Evolutionary conservation across 1,140 invertebrate species (phyloP).

Genomic region (Steinernema feltiae): DNA sequence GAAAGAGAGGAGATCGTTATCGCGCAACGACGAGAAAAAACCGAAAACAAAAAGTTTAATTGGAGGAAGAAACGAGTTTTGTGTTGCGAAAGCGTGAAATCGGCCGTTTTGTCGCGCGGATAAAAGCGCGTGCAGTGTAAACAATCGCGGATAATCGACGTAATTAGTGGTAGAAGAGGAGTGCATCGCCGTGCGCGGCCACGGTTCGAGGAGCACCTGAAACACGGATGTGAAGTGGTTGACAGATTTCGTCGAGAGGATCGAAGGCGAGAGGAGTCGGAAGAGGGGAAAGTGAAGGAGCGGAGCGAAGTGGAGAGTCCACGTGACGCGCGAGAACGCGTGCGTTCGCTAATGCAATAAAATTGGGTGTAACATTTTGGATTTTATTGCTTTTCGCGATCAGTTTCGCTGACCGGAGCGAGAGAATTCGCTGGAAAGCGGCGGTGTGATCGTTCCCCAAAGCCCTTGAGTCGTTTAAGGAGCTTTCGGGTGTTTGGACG

Average conservation of each 20-base stretch:
- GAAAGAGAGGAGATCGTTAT: not conserved
- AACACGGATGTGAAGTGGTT: not conserved
- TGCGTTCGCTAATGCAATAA: not conserved
- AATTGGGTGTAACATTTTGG: constrained; percentile 7
- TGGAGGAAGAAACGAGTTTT: not conserved
- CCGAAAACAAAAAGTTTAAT: not conserved
- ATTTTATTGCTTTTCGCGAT: constrained; percentile 1
- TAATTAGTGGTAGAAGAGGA: not conserved
- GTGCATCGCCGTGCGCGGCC: not conserved
- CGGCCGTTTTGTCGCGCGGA: not conserved
- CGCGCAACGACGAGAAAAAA: not conserved
- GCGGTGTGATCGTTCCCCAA: too few relatives aligned
- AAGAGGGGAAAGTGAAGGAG: not conserved
- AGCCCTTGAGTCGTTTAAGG: too few relatives aligned
- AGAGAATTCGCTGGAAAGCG: too few relatives aligned
- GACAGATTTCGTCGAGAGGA: not conserved
- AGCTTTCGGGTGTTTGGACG: too few relatives aligned
- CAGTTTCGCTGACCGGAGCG: not conserved
- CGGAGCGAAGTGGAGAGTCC: not conserved
- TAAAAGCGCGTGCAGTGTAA: not conserved
- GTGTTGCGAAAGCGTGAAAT: not conserved
- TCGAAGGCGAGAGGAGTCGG: not conserved
- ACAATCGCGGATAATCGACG: not conserved
- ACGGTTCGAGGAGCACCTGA: not conserved
- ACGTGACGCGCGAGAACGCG: not conserved